phyloP scores from a whole-genome alignment of 2,888 invertebrate species.

The Trissolcus brochymenae region DNA sequence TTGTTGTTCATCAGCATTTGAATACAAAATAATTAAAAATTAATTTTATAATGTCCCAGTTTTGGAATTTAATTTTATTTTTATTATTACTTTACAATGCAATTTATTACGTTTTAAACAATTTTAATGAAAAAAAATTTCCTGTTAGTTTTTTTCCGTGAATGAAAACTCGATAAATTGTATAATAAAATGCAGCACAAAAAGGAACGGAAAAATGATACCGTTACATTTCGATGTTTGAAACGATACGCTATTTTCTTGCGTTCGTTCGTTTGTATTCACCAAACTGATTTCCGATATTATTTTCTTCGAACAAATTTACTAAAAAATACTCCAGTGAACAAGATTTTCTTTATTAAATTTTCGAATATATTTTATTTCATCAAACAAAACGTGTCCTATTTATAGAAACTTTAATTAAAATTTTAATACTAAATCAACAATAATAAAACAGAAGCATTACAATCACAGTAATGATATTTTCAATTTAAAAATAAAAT shows the following conservation, averaged over 20 bases:
- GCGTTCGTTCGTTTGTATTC: slow-evolving; percentile 17
- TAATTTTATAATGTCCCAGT: not conserved
- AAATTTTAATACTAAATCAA: no score
- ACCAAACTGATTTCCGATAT: slow-evolving; percentile 23
- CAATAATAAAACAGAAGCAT: no score
- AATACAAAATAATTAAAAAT: no score
- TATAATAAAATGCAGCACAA: slow-evolving; percentile 21
- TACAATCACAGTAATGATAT: not conserved
- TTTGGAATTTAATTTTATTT: not conserved
- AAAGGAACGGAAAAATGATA: slow-evolving; percentile 40
- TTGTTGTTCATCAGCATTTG: no score
- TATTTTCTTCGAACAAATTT: slow-evolving; percentile 20
- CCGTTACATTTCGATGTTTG: slow-evolving; percentile 33
- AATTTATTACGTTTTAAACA: not conserved
- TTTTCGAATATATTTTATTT: not conserved
- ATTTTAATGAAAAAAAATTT: not conserved
- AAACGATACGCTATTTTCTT: slow-evolving; percentile 14
- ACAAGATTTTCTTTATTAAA: no score
- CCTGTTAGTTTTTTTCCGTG: not conserved
- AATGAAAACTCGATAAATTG: slow-evolving; percentile 11
- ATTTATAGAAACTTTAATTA: no score
- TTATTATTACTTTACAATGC: not conserved
- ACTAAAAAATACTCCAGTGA: slow-evolving; percentile 13
- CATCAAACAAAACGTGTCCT: no score
- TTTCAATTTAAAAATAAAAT: slow-evolving; percentile 1